A percentile compares a stretch with the other conserved stretches of the same genome.
These are phyloP conservation scores for Hermodice carunculata DNA, from an alignment of 2,888 invertebrate genomes.

Conservation along the genomic window DNA sequence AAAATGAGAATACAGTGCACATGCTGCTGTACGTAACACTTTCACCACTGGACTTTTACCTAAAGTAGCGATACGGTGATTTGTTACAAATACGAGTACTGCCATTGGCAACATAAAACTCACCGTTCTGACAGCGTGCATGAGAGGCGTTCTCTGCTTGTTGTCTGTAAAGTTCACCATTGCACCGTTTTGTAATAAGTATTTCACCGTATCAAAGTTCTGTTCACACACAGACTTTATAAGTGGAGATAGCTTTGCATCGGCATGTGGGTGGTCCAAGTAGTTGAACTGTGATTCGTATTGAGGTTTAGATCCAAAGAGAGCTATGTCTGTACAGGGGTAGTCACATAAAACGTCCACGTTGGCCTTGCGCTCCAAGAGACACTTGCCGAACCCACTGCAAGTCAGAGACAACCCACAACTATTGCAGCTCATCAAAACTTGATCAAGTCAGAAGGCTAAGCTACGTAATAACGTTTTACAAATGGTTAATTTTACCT, in stretches of 20 bases:
- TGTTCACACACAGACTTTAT: conserved; percentile 66
- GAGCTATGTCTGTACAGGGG: conserved; percentile 34
- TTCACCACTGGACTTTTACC: too few species aligned
- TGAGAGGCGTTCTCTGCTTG: conserved; percentile 67
- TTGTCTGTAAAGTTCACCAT: conserved; percentile 67
- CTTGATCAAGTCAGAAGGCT: neutral
- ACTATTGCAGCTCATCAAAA: neutral
- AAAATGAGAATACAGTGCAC: too few species aligned
- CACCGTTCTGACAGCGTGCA: conserved; percentile 70
- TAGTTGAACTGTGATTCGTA: too few species aligned
- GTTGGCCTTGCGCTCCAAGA: conserved; percentile 53
- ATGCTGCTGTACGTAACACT: too few species aligned
- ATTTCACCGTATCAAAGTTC: conserved; percentile 62
- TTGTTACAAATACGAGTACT: too few species aligned
- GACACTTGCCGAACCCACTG: conserved; percentile 32
- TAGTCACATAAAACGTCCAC: conserved; percentile 60
- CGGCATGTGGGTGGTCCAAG: too few species aligned
- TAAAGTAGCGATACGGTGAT: neutral
- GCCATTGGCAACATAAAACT: conserved; percentile 24
- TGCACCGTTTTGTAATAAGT: conserved; percentile 65
- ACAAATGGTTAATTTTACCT: too few species aligned
- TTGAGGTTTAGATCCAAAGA: conserved; percentile 11
- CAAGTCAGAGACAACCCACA: neutral
- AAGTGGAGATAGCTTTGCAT: too few species aligned
- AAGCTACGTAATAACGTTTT: too few species aligned